Evolutionary conservation across 1,140 invertebrate genomes (phyloP).

Genomic region (Acromyrmex echinatior): DNA sequence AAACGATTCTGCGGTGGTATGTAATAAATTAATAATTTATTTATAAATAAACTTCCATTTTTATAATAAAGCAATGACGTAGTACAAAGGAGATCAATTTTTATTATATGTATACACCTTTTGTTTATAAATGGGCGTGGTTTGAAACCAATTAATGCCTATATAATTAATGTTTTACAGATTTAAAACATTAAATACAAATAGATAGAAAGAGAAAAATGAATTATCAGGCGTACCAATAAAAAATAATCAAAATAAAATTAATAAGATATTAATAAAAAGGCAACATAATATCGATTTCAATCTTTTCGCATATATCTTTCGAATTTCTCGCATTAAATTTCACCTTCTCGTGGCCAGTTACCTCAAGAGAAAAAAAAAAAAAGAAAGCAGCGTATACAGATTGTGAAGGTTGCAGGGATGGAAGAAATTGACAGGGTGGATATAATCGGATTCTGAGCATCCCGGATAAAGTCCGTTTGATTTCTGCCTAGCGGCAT

Average conservation of each 20-base stretch:
- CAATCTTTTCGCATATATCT: constrained; percentile 3
- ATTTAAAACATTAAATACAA: not conserved
- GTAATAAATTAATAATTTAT: constrained; percentile 5
- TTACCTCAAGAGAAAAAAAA: constrained; percentile 45
- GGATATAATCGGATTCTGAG: constrained; percentile 68
- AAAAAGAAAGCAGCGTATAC: not conserved
- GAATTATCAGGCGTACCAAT: not conserved
- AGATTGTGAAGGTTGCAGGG: not conserved
- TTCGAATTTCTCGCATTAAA: constrained; percentile 53
- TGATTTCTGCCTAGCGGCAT: constrained; percentile 49
- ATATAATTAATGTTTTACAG: not conserved
- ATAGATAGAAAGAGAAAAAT: not conserved
- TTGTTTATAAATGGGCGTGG: too few relatives aligned
- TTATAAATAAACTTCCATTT: not conserved
- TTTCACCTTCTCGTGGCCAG: constrained; percentile 46
- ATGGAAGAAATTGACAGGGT: constrained; percentile 32
- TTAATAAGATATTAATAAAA: not conserved
- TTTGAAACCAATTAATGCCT: not conserved
- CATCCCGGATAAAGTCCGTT: constrained; percentile 64
- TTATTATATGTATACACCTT: not conserved
- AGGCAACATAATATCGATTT: not conserved
- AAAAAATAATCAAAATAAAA: too few relatives aligned
- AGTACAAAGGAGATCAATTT: not conserved
- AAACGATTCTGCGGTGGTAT: not conserved
- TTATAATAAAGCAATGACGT: not conserved